Percentiles rank a stretch among this genome's conserved stretches.
These are phyloP conservation scores for Tangara arthus DNA, from an alignment of 2,797 vertebrate genomes.

Conservation along the genomic window DNA sequence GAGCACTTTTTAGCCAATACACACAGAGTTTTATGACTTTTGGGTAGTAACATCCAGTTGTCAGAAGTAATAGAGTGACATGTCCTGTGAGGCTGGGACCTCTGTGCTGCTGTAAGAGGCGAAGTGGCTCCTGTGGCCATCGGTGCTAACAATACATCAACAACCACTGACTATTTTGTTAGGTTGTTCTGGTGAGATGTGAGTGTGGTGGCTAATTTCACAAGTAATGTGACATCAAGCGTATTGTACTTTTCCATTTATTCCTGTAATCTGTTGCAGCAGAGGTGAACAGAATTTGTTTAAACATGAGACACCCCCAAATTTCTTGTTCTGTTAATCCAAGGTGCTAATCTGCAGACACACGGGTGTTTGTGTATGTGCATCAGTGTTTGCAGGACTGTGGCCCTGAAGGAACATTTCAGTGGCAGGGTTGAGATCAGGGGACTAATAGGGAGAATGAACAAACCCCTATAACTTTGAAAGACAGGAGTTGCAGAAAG, in stretches of 20 bases:
- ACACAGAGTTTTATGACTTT: conserved; percentile 18
- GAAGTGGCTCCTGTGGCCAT: conserved; percentile 67
- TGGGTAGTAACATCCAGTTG: conserved; percentile 40
- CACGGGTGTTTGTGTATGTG: rapidly evolving
- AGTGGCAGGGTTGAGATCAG: conserved; percentile 39
- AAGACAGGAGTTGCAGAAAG: conserved; percentile 53
- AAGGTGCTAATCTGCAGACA: conserved; percentile 42
- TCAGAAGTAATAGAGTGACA: neutral
- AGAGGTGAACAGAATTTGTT: conserved; percentile 68
- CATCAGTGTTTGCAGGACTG: neutral
- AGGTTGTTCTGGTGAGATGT: conserved; percentile 57
- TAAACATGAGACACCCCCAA: neutral
- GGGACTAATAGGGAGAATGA: conserved; percentile 48
- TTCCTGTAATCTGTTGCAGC: conserved; percentile 65
- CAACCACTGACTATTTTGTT: conserved; percentile 45
- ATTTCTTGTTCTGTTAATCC: neutral
- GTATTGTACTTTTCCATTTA: conserved; percentile 69
- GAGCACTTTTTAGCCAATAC: neutral
- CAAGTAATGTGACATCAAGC: conserved; percentile 63
- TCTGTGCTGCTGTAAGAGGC: conserved; percentile 30
- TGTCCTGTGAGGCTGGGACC: conserved; percentile 18
- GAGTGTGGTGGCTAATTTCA: conserved; percentile 71
- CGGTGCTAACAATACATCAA: conserved; percentile 76
- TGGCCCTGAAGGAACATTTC: conserved; percentile 35
- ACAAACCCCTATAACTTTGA: conserved; percentile 42